A percentile compares a stretch with the other conserved stretches of the same genome.
Evolutionary conservation across 23 tunicate species (phyloP).

Genomic region (Trididemnum nubilum): DNA sequence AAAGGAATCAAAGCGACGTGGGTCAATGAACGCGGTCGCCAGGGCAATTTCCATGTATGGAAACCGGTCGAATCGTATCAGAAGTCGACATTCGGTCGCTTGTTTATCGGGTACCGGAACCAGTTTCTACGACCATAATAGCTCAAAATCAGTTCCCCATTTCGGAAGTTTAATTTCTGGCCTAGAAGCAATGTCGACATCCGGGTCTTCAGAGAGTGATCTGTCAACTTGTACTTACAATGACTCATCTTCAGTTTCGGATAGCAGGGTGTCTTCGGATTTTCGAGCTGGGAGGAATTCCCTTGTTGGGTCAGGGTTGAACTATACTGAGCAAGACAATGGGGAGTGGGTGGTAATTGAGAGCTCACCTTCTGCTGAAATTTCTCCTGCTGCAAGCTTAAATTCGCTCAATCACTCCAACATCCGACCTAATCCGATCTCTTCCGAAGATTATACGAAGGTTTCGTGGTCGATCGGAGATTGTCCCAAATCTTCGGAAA

Average conservation of each 20-base stretch:
- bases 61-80: not conserved
- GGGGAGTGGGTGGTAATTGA: constrained; percentile 36
- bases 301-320: not conserved
- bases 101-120: not conserved
- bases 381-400: not conserved
- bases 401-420: not conserved
- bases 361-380: not conserved
- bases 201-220: not conserved
- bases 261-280: not conserved
- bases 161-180: not conserved
- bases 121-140: not conserved
- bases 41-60: constrained; percentile 29
- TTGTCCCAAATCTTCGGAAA: not conserved
- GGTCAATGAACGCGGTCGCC: constrained; percentile 47
- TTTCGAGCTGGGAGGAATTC: not conserved
- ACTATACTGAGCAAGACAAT: not conserved
- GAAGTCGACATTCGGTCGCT: not conserved
- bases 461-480: constrained; percentile 30
- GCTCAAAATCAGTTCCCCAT: not conserved
- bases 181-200: not conserved
- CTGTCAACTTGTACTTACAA: not conserved
- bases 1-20: constrained; percentile 43
- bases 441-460: not conserved
- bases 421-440: not conserved
- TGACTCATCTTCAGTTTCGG: not conserved